Evolutionary conservation across 2,113 vertebrate species (phyloP).

Genomic region (Eublepharis macularius): DNA sequence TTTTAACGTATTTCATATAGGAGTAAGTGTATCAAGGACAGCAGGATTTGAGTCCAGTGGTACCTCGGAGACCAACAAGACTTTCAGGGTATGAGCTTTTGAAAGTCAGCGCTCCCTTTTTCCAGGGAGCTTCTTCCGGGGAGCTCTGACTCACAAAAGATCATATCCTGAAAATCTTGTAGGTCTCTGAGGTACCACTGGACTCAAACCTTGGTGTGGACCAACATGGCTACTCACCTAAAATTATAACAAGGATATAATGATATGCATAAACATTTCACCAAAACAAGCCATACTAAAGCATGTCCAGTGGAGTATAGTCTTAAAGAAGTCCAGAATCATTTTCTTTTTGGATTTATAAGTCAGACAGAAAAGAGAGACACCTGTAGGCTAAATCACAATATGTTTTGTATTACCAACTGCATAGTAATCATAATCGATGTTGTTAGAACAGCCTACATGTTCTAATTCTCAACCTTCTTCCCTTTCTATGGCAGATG

Average conservation of each 20-base stretch:
- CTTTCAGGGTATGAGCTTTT: too few relatives aligned
- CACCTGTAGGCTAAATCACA: conserved; percentile 7
- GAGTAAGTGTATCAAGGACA: background rate
- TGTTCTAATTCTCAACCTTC: background rate
- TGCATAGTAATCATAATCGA: background rate
- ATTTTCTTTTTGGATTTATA: background rate
- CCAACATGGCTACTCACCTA: too few relatives aligned
- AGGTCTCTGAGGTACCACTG: too few relatives aligned
- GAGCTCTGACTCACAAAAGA: too few relatives aligned
- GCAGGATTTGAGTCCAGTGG: too few relatives aligned
- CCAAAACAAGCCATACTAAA: background rate
- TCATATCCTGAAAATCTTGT: too few relatives aligned
- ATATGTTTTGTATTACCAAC: conserved; percentile 23
- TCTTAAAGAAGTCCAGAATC: background rate
- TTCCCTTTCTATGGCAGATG: background rate
- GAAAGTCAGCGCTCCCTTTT: too few relatives aligned
- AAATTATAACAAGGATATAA: too few relatives aligned
- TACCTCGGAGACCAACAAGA: too few relatives aligned
- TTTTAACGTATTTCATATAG: conserved; percentile 21
- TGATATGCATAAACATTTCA: background rate
- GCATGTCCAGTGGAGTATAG: background rate
- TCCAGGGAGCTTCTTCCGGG: too few relatives aligned
- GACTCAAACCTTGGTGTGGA: too few relatives aligned
- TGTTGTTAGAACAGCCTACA: conserved; percentile 8
- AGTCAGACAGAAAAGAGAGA: conserved; percentile 15